These are phyloP conservation scores for Semnopithecus entellus DNA, from an alignment of 2,113 vertebrate species.

Conservation along the genomic window DNA sequence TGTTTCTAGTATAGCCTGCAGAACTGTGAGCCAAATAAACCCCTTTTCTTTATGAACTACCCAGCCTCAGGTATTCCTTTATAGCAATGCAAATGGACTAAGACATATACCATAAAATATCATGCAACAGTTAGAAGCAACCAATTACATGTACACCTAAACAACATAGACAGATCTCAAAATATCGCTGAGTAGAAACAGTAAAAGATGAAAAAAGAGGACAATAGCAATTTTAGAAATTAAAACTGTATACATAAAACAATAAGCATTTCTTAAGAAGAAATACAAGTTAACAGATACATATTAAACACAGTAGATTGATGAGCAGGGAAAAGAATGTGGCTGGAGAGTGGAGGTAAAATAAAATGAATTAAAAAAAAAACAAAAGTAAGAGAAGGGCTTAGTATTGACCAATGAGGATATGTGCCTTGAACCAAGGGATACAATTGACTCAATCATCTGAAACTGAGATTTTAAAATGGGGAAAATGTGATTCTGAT, in stretches of 20 bases:
- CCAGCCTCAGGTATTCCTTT: not conserved
- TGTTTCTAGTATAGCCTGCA: not conserved
- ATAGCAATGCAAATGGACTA: not conserved
- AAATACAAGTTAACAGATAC: not conserved
- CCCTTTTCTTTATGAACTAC: not conserved
- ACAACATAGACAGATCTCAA: not conserved
- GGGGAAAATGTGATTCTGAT: not conserved
- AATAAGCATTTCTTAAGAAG: not conserved
- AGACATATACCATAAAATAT: not conserved
- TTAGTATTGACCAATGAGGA: not conserved
- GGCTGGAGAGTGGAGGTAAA: not conserved
- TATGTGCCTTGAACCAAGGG: not conserved
- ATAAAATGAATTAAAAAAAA: not conserved
- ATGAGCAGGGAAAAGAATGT: not conserved
- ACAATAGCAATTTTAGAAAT: not conserved
- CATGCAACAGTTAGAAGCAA: not conserved
- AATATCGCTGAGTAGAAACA: not conserved
- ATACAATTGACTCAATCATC: not conserved
- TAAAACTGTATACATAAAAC: not conserved
- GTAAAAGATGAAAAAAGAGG: not conserved
- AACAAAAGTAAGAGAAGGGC: not conserved
- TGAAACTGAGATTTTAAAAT: not conserved
- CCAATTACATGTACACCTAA: not conserved
- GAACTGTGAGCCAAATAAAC: not conserved
- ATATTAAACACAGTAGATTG: not conserved